Base-by-base conservation (phyloP, 2,113 vertebrate species). In the Fulica atra region DNA sequence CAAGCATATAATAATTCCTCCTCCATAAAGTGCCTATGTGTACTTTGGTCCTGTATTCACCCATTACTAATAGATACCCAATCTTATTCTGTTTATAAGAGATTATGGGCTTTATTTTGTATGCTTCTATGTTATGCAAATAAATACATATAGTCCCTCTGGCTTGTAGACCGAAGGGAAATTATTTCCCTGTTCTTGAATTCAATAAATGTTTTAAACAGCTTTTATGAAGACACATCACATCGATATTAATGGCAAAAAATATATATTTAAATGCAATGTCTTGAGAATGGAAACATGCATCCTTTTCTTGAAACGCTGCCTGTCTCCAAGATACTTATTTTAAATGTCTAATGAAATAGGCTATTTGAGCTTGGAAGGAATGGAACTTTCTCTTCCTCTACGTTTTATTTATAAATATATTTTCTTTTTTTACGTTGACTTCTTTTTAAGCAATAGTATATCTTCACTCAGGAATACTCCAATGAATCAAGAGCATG, bases 71-170 rank as follows among this genome's bases (percentile, higher is more conserved):
- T 71, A 93, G 64, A 61, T 87, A 51, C 33, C 36, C 59, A 73
- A 76, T 56, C 38, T 66, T 95, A 74, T 81, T 84, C 89, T 94
- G 29, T 92, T 93, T 83, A 90, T 89, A 89, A 78, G 29, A 83
- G 42, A 89, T 70, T 71, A 93, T 51, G 36, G 25, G 42, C 20
- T 86, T 88, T 81, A 28, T 2, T 56, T 91, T 85, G 69, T 86
- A 69, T 79, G 64, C 10, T 71, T 86, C 56, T 56, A 7, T 83
- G 44, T 86, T 90, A 96, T 88, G 79, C 74, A 95, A 95, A 94
- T 86, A 86, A 86, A 86, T 46, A 78, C n/a, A 61, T 42, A 86
- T 33, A 81, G 76, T 81, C 29, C 38, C 40, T 90, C 21, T 42
- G 46, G 28, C 11, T 77, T 81, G 29, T 35, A 86, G 26, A n/a